Evolutionary conservation across 2,888 invertebrate genomes (phyloP).

Genomic region (Andrena bicolor): DNA sequence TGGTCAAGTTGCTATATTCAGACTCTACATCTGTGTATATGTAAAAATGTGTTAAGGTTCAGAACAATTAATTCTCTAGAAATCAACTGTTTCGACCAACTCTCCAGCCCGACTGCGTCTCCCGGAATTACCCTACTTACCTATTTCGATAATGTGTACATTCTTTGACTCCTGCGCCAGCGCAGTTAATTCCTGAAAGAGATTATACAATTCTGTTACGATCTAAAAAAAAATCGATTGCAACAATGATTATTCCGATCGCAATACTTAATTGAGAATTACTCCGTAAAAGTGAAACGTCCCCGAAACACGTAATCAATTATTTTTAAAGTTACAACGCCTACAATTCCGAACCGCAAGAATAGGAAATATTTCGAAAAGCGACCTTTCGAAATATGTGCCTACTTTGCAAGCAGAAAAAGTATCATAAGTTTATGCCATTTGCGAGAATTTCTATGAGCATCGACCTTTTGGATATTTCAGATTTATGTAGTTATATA

Average conservation of each 20-base stretch:
- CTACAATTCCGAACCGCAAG: not conserved
- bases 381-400: not conserved
- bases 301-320: not conserved
- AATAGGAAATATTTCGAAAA: not conserved
- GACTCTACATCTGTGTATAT: too few species aligned
- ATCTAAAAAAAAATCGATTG: not conserved
- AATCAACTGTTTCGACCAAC: too few species aligned
- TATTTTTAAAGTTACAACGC: not conserved
- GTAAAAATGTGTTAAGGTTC: too few species aligned
- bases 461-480: not conserved
- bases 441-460: not conserved
- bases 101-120: too few species aligned
- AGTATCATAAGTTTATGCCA: not conserved
- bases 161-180: conserved; percentile 88
- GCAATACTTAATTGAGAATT: not conserved
- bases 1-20: too few species aligned
- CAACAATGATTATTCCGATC: not conserved
- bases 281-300: not conserved
- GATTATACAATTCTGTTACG: conserved; percentile 45
- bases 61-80: too few species aligned
- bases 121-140: too few species aligned
- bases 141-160: conserved; percentile 90
- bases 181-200: conserved; percentile 89
- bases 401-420: not conserved
- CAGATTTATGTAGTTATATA: too few species aligned